Percentiles rank a stretch among this genome's conserved stretches.
Evolutionary conservation across 2,888 invertebrate genomes (phyloP).

Genomic region (Patella caerulea): DNA sequence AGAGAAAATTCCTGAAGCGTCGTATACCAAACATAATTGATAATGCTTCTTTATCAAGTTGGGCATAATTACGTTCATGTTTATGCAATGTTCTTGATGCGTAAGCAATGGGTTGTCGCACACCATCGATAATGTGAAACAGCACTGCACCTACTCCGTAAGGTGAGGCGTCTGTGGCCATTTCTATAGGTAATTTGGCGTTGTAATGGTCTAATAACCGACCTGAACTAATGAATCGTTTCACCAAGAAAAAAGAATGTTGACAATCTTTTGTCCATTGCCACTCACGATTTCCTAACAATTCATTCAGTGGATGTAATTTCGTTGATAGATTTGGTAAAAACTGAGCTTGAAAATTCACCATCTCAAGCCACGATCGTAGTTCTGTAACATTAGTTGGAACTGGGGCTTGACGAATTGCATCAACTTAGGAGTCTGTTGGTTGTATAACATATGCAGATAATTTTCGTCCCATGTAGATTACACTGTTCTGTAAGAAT

Average conservation of each 20-base stretch:
- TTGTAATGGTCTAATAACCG: conserved; percentile 27
- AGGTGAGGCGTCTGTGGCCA: conserved; percentile 26
- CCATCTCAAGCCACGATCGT: conserved; percentile 29
- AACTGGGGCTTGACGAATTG: conserved; percentile 24
- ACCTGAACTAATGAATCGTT: conserved; percentile 16
- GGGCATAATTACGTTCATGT: conserved; percentile 1
- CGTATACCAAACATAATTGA: conserved; percentile 19
- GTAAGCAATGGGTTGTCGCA: conserved; percentile 66
- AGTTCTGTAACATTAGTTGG: conserved; percentile 27
- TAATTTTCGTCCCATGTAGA: conserved; percentile 21
- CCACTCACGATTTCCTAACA: conserved; percentile 21
- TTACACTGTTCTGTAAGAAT: conserved; percentile 18
- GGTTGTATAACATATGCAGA: conserved; percentile 24
- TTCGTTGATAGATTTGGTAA: conserved; percentile 26
- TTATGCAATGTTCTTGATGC: background rate
- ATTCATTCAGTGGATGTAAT: conserved; percentile 22
- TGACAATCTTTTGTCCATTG: conserved; percentile 17
- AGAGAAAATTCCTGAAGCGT: background rate
- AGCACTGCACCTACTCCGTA: conserved; percentile 31
- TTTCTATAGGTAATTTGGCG: conserved; percentile 6
- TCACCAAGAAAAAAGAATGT: background rate
- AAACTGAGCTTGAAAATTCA: conserved; percentile 31
- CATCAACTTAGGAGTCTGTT: conserved; percentile 28
- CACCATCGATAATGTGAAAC: conserved; percentile 20
- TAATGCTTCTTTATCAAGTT: conserved; percentile 3